Percentiles rank a stretch among this genome's conserved stretches.
Evolutionary conservation across 1,140 invertebrate species (phyloP).

Genomic region (Brachionus rubens): DNA sequence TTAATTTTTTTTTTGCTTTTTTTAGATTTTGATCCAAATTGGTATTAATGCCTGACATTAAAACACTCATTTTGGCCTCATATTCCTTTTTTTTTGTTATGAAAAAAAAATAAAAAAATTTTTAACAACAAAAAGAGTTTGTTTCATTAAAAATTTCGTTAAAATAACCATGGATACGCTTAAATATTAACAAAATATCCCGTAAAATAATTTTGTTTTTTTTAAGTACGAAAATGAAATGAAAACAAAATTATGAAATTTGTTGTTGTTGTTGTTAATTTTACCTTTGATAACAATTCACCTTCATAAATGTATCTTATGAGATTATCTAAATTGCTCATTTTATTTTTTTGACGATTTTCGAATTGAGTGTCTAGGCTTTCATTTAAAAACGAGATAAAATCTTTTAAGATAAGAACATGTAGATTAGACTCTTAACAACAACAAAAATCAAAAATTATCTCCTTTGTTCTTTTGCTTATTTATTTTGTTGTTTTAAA

Average conservation of each 20-base stretch:
- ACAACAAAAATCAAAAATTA: too few species aligned
- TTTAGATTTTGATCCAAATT: conserved; percentile 22
- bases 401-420: neutral
- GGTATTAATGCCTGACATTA: conserved; percentile 23
- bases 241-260: too few species aligned
- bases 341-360: neutral
- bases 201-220: neutral
- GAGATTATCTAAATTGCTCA: conserved; percentile 35
- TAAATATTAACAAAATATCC: conserved; percentile 12
- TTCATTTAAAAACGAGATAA: too few species aligned
- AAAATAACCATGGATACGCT: conserved; percentile 37
- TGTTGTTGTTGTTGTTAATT: neutral
- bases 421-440: neutral
- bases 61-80: conserved; percentile 29
- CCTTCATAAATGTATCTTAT: conserved; percentile 26
- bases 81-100: neutral
- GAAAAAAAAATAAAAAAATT: conserved; percentile 6
- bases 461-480: too few species aligned
- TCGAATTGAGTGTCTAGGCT: neutral
- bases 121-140: neutral
- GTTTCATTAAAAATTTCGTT: neutral
- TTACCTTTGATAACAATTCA: conserved; percentile 36
- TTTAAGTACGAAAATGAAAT: too few species aligned
- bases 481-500: too few species aligned
- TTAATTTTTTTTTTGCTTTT: conserved; percentile 26